A percentile compares a stretch with the other conserved stretches of the same genome.
These are phyloP conservation scores for Xenus cinereus DNA, from an alignment of 2,113 vertebrate genomes.

Conservation along the genomic window DNA sequence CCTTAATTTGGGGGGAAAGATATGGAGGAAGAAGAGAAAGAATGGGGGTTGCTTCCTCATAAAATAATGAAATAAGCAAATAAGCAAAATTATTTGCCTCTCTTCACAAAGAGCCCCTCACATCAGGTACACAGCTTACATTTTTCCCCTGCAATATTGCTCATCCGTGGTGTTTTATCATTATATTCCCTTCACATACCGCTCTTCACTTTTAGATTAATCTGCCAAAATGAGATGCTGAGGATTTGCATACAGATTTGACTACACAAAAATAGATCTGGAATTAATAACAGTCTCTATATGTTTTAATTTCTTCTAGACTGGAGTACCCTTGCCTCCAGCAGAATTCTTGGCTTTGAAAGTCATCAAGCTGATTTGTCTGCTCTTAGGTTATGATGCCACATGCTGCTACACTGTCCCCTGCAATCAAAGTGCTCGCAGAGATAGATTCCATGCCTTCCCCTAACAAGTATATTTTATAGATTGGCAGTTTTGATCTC, in stretches of 20 bases:
- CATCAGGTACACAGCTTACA: conserved; percentile 37
- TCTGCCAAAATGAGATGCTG: conserved; percentile 84
- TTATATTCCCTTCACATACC: conserved; percentile 78
- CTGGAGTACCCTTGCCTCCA: conserved; percentile 86
- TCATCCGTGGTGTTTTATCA: conserved; percentile 67
- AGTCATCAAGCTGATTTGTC: conserved; percentile 88
- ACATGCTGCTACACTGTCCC: conserved; percentile 85
- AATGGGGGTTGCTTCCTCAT: not conserved
- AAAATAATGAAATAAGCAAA: conserved; percentile 59
- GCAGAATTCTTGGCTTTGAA: conserved; percentile 84
- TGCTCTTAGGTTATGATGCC: conserved; percentile 83
- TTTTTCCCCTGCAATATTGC: conserved; percentile 37
- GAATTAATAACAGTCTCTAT: conserved; percentile 87
- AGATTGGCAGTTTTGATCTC: conserved; percentile 87
- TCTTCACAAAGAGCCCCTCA: conserved; percentile 29
- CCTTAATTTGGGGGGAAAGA: not conserved
- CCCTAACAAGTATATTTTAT: conserved; percentile 83
- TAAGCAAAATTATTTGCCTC: conserved; percentile 51
- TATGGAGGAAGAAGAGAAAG: not conserved
- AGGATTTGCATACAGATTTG: conserved; percentile 90
- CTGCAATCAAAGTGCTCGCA: conserved; percentile 83
- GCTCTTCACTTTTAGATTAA: conserved; percentile 78
- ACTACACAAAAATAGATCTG: conserved; percentile 86
- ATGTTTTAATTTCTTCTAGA: conserved; percentile 86
- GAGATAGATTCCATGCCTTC: conserved; percentile 79